phyloP scores from a whole-genome alignment of 1,140 invertebrate genomes.

The Pseudomyrmex dendroicus region DNA sequence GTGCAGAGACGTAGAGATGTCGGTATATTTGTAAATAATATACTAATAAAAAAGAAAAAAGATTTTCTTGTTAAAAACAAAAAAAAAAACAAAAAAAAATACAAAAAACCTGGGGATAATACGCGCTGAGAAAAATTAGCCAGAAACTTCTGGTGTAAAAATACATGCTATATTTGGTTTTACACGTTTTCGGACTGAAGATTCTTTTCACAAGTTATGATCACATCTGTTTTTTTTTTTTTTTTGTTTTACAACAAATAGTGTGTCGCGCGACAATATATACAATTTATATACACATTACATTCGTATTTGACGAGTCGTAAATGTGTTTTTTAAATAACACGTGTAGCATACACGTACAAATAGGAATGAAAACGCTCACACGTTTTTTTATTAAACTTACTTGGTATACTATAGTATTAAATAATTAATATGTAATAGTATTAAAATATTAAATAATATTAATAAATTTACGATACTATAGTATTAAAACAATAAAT shows the following conservation, averaged over 20 bases:
- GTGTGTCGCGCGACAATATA: too few relatives aligned
- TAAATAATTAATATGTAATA: too few relatives aligned
- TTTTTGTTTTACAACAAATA: constrained; percentile 27
- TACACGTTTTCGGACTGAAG: neutral
- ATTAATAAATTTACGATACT: too few relatives aligned
- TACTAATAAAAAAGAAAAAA: too few relatives aligned
- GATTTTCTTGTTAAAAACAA: neutral
- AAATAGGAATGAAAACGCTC: too few relatives aligned
- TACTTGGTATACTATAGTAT: too few relatives aligned
- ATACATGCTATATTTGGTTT: constrained; percentile 40
- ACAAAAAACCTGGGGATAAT: neutral
- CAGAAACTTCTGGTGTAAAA: constrained; percentile 33
- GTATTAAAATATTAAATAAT: too few relatives aligned
- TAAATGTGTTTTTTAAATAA: too few relatives aligned
- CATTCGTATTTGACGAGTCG: neutral
- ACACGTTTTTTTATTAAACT: too few relatives aligned
- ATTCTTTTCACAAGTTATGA: neutral
- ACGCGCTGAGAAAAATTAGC: neutral
- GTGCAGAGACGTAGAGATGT: constrained; percentile 91
- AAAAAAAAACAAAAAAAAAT: too few relatives aligned
- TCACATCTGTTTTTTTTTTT: neutral
- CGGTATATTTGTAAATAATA: constrained; percentile 23
- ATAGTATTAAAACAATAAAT: too few relatives aligned
- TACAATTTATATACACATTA: neutral
- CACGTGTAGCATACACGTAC: too few relatives aligned